Conservation (phyloP, 2,888 invertebrate species). For the Drosophila bunnanda region DNA sequence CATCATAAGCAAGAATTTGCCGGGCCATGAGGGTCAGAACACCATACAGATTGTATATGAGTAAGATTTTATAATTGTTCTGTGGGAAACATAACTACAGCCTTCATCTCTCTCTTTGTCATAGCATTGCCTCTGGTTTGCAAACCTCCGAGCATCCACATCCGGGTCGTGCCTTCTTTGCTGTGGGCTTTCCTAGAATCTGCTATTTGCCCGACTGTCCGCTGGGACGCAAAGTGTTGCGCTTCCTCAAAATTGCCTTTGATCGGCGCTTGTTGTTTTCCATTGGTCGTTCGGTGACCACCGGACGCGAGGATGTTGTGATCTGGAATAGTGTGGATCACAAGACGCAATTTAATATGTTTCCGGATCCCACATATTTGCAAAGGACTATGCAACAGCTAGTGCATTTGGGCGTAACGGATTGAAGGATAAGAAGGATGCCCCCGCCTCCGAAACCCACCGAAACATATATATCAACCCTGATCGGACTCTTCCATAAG, state of each 20-base stretch:
- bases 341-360: conserved; percentile 91
- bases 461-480: background rate
- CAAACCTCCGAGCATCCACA: conserved; percentile 92
- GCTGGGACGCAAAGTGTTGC: conserved; percentile 91
- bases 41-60: conserved; percentile 94
- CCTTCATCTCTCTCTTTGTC: background rate
- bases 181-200: conserved; percentile 93
- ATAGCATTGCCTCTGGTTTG: conserved; percentile 92
- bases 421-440: conserved; percentile 58
- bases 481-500: conserved; percentile 53
- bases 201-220: conserved; percentile 94
- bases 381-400: conserved; percentile 86
- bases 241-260: conserved; percentile 92
- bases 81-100: background rate
- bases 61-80: conserved; percentile 84
- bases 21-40: conserved; percentile 87
- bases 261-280: conserved; percentile 93
- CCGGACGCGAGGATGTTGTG: conserved; percentile 95
- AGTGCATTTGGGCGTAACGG: conserved; percentile 85
- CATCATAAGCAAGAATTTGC: conserved; percentile 88
- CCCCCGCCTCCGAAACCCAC: background rate
- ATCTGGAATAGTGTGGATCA: conserved; percentile 96
- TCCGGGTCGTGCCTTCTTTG: conserved; percentile 94
- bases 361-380: conserved; percentile 91
- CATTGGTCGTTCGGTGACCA: conserved; percentile 94